Percentiles rank a stretch among this genome's conserved stretches.
Evolutionary conservation across 2,113 vertebrate genomes (phyloP).

Genomic region (Rhinoderma darwinii): DNA sequence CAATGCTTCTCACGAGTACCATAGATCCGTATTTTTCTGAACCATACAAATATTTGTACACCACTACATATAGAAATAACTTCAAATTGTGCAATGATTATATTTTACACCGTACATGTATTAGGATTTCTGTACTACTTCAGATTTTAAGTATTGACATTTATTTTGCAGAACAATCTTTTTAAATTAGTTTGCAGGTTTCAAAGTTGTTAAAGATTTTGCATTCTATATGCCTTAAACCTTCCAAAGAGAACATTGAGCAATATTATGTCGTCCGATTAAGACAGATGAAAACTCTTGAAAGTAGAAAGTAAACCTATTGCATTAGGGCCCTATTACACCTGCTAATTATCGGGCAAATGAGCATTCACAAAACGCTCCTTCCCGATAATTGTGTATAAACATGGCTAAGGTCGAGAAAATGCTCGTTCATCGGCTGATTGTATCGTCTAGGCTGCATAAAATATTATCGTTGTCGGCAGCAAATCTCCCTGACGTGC

Average conservation of each 20-base stretch:
- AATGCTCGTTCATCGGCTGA: too few species aligned
- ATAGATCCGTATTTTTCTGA: background rate
- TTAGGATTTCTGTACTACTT: background rate
- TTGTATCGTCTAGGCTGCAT: too few species aligned
- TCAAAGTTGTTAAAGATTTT: background rate
- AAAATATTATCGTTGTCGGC: too few species aligned
- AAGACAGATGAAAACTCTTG: background rate
- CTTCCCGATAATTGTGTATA: too few species aligned
- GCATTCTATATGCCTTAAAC: background rate
- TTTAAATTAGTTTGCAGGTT: background rate
- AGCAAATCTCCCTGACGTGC: too few species aligned
- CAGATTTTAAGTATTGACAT: background rate
- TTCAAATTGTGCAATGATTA: background rate
- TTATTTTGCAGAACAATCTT: background rate
- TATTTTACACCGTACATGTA: background rate
- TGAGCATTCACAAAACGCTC: too few species aligned
- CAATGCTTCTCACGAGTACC: background rate
- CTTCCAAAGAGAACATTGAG: background rate
- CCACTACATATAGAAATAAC: background rate
- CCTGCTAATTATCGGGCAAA: too few species aligned
- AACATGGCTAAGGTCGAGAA: too few species aligned
- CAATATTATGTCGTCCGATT: background rate
- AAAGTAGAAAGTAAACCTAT: too few species aligned
- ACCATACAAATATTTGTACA: background rate
- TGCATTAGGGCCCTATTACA: too few species aligned